Percentiles rank a stretch among this genome's conserved stretches.
These are phyloP conservation scores for Ciconia nigra DNA, from an alignment of 2,797 vertebrate species.

Conservation along the genomic window DNA sequence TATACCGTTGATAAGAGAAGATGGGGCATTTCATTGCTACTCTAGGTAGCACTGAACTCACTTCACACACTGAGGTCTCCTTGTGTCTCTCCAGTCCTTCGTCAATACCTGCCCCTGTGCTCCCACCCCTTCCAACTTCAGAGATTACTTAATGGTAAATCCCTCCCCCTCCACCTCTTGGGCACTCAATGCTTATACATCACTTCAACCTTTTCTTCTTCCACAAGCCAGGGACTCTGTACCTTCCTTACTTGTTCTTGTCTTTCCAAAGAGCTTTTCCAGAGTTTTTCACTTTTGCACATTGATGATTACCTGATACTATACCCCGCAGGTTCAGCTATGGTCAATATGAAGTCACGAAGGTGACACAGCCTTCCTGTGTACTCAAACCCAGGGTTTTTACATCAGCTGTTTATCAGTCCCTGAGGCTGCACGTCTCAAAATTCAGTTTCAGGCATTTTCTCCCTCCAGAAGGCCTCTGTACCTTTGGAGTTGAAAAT, in stretches of 20 bases:
- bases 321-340: background rate
- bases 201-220: background rate
- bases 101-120: background rate
- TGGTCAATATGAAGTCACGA: background rate
- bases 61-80: background rate
- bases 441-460: background rate
- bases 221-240: background rate
- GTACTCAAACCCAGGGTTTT: background rate
- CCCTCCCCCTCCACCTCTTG: background rate
- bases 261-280: background rate
- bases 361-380: background rate
- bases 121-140: background rate
- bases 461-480: background rate
- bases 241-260: background rate
- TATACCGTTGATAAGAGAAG: background rate
- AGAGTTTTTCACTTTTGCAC: background rate
- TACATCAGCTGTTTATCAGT: background rate
- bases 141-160: background rate
- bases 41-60: background rate
- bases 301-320: background rate
- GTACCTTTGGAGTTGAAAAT: background rate
- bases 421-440: background rate
- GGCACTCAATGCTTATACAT: fast-evolving
- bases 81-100: background rate
- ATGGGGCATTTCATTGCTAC: background rate